phyloP scores from a whole-genome alignment of 2,888 invertebrate species.

The Anagyrus pseudococci region DNA sequence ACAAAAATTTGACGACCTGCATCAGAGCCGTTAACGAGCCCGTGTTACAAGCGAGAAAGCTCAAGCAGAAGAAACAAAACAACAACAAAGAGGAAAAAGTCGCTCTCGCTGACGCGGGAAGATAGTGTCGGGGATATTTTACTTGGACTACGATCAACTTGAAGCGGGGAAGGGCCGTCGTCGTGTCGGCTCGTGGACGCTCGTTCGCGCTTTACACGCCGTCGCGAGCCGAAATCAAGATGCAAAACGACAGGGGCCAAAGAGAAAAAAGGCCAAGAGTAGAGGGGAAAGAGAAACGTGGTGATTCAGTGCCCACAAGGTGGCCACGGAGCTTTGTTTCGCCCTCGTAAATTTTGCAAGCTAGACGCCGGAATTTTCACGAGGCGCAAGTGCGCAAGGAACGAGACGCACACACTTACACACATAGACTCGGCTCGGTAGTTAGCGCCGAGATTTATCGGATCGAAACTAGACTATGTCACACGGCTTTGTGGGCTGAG shows the following conservation, averaged over 20 bases:
- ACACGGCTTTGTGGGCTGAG: too few relatives aligned
- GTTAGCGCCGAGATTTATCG: conserved; percentile 31
- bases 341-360: conserved; percentile 32
- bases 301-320: conserved; percentile 26
- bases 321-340: conserved; percentile 32
- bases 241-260: conserved; percentile 4
- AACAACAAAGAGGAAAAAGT: neutral
- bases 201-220: neutral
- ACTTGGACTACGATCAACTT: conserved; percentile 35
- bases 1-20: neutral
- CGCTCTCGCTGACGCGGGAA: neutral
- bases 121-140: conserved; percentile 28
- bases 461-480: neutral
- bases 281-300: conserved; percentile 3
- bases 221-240: conserved; percentile 4
- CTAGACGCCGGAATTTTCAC: conserved; percentile 20
- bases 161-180: conserved; percentile 15
- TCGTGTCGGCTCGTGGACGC: conserved; percentile 5
- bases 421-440: neutral
- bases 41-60: conserved; percentile 9
- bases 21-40: conserved; percentile 16
- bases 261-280: neutral
- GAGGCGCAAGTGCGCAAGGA: conserved; percentile 10
- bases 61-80: neutral
- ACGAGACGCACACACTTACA: conserved; percentile 25